Conservation (phyloP, 1,140 invertebrate genomes). For the Brachionus asplanchnoidis region DNA sequence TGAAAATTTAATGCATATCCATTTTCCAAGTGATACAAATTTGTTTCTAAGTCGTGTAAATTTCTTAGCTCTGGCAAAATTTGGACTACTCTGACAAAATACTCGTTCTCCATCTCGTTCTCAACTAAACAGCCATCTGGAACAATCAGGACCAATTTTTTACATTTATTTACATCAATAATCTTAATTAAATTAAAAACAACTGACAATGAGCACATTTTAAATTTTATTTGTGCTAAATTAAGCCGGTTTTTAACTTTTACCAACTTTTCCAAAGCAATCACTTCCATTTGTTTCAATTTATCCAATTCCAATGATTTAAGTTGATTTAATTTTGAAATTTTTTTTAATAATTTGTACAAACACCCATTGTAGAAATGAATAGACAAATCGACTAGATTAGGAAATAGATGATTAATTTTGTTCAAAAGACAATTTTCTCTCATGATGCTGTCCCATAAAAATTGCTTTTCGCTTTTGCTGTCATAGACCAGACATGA, state of each 20-base stretch:
- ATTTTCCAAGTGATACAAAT: background rate
- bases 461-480: background rate
- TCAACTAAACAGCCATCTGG: background rate
- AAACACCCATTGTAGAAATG: background rate
- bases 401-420: background rate
- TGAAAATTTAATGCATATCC: background rate
- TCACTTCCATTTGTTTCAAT: background rate
- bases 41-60: background rate
- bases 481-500: background rate
- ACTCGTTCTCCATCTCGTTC: background rate
- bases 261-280: background rate
- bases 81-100: background rate
- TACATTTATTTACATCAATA: background rate
- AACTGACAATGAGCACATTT: background rate
- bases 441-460: background rate
- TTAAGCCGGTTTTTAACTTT: background rate
- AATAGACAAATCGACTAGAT: background rate
- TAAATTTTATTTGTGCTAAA: background rate
- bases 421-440: background rate
- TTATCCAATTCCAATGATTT: background rate
- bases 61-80: background rate
- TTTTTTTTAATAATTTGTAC: background rate
- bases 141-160: background rate
- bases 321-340: background rate
- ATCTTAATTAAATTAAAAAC: background rate